Evolutionary conservation across 2,797 vertebrate species (phyloP).

Genomic region (Numenius phaeopus): DNA sequence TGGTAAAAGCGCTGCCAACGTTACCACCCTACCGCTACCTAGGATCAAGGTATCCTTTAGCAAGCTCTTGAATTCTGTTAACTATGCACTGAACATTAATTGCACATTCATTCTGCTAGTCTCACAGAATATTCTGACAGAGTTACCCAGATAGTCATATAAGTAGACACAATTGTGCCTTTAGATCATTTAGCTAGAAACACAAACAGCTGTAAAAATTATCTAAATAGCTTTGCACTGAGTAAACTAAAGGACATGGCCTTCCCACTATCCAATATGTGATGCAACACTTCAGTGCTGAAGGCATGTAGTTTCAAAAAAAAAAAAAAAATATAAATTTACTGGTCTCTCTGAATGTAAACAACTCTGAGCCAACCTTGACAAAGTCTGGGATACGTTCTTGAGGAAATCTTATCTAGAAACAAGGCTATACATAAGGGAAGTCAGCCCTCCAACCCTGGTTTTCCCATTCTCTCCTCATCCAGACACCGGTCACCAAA

Average conservation of each 20-base stretch:
- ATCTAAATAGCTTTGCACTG: background rate
- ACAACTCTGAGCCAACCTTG: background rate
- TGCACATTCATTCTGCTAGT: background rate
- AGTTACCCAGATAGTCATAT: background rate
- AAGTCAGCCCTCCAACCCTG: background rate
- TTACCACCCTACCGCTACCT: background rate
- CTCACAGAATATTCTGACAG: background rate
- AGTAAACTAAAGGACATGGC: background rate
- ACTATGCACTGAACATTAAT: background rate
- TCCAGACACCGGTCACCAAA: background rate
- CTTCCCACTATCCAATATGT: background rate
- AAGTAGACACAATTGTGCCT: background rate
- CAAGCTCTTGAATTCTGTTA: background rate
- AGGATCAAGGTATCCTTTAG: background rate
- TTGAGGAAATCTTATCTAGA: background rate
- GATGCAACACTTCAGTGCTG: background rate
- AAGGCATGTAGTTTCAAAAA: background rate
- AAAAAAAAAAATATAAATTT: background rate
- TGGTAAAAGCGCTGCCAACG: background rate
- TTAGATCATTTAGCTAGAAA: background rate
- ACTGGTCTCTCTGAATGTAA: background rate
- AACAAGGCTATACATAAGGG: background rate
- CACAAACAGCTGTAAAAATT: constrained; percentile 18
- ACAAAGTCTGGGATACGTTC: background rate
- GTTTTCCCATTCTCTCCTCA: background rate